phyloP scores from a whole-genome alignment of 2,797 vertebrate genomes.

The Macrochelys suwanniensis region DNA sequence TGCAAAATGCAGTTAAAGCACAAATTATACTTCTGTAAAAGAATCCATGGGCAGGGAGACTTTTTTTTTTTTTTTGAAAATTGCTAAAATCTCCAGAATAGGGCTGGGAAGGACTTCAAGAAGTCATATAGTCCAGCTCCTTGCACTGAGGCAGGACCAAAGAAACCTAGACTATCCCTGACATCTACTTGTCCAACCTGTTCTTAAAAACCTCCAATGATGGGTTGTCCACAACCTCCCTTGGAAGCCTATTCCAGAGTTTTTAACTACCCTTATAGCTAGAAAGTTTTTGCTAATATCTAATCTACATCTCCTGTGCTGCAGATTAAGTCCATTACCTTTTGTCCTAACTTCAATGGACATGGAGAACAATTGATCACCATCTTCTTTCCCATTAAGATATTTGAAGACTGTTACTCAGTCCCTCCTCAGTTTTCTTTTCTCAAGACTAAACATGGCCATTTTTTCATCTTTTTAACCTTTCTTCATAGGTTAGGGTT shows the following conservation, averaged over 20 bases:
- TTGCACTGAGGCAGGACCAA: background rate
- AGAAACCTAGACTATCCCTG: background rate
- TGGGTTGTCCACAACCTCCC: background rate
- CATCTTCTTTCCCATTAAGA: background rate
- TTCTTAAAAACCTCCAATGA: background rate
- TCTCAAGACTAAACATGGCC: background rate
- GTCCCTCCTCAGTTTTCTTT: background rate
- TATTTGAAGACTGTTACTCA: background rate
- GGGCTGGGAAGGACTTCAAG: background rate
- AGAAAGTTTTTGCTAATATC: background rate
- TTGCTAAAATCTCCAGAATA: slow-evolving; percentile 23
- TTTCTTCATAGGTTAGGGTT: background rate
- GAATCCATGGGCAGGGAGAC: background rate
- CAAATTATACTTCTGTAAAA: background rate
- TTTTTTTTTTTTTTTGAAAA: background rate
- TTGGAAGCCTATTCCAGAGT: background rate
- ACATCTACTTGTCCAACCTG: background rate
- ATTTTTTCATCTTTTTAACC: too few species aligned
- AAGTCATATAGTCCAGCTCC: background rate
- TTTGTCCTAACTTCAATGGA: background rate
- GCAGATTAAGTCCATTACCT: background rate
- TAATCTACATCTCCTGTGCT: background rate
- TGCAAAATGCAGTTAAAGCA: background rate
- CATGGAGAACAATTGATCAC: background rate
- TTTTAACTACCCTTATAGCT: background rate